Evolutionary conservation across 2,797 vertebrate species (phyloP).

Genomic region (Percopsis omiscomaycus): DNA sequence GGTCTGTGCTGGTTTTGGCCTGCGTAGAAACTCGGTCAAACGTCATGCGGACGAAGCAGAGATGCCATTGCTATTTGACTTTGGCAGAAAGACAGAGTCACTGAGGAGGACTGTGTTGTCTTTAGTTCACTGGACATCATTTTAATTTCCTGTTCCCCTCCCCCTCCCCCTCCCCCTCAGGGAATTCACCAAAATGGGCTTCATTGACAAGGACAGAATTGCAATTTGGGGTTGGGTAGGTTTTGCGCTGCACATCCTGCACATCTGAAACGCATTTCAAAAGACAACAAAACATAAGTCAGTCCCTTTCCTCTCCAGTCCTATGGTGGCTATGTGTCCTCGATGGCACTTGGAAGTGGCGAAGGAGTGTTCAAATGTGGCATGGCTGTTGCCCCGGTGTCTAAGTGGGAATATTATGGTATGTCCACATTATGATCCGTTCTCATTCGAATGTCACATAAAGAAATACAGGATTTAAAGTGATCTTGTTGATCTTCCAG

Average conservation of each 20-base stretch:
- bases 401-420: conserved; percentile 97
- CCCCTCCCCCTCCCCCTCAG: conserved; percentile 79
- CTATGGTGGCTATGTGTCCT: conserved; percentile 96
- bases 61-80: no score
- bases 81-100: conserved; percentile 3
- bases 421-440: conserved; percentile 51
- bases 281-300: conserved; percentile 7
- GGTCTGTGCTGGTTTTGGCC: background rate
- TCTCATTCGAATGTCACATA: background rate
- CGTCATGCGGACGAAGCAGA: no score
- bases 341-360: conserved; percentile 92
- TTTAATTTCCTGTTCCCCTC: conserved; percentile 24
- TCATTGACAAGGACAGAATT: conserved; percentile 85
- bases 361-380: conserved; percentile 94
- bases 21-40: no score
- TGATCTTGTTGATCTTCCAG: conserved; percentile 62
- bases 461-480: background rate
- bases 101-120: no score
- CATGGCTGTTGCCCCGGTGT: conserved; percentile 94
- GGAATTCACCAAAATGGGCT: conserved; percentile 86
- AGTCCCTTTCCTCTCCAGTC: conserved; percentile 82
- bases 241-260: conserved; percentile 29
- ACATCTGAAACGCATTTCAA: background rate
- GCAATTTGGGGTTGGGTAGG: conserved; percentile 99
- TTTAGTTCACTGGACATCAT: background rate